Conservation (phyloP, 2,113 vertebrate species). For the Climacteris rufus region DNA sequence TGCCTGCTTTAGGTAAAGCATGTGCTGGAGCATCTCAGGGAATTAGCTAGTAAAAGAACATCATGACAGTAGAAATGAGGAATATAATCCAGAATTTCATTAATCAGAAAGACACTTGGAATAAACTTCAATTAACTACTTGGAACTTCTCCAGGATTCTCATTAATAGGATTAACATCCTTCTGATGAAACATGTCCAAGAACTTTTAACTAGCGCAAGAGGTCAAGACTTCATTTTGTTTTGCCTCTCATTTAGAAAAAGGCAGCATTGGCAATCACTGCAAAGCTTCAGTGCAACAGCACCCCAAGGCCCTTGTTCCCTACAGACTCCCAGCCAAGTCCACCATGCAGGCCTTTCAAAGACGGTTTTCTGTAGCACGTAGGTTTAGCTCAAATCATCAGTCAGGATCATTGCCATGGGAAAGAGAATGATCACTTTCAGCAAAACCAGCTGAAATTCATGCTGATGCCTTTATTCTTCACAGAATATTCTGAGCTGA, state of each 20-base stretch:
- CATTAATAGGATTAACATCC: slow-evolving; percentile 1
- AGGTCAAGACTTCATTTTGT: not conserved
- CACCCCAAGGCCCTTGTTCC: not conserved
- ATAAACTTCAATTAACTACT: not conserved
- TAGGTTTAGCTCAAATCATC: not conserved
- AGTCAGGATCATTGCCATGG: not conserved
- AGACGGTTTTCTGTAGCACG: not conserved
- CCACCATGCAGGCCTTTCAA: not conserved
- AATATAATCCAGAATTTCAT: not conserved
- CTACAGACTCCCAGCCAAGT: not conserved
- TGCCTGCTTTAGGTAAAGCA: not conserved
- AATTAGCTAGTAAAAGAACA: not conserved
- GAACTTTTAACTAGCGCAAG: not conserved
- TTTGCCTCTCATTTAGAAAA: not conserved
- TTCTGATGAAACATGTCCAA: not conserved
- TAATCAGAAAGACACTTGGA: not conserved
- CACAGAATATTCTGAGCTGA: not conserved
- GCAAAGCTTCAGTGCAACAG: not conserved
- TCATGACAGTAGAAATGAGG: not conserved
- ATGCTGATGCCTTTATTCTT: not conserved
- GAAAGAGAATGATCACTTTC: not conserved
- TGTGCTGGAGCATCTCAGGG: not conserved
- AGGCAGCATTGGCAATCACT: not conserved
- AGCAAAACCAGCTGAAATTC: not conserved
- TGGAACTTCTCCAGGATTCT: slow-evolving; percentile 7